Base-by-base conservation (phyloP, 2,888 invertebrate species). In the Dermolepida albohirtum region DNA sequence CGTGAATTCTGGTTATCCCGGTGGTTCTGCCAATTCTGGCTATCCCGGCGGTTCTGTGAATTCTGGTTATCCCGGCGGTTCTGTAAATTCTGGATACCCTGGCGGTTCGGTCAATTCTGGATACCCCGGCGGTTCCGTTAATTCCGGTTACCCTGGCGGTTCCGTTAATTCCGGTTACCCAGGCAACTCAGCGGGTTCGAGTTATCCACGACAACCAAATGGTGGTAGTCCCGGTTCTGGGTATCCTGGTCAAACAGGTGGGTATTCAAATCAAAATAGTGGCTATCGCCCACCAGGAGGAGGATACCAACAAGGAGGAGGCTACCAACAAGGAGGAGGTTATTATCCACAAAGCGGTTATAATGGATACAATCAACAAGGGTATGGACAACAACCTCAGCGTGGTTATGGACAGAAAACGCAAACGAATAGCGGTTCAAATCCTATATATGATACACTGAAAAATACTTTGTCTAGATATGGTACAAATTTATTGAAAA, bases 401-500 rank as follows among this genome's bases (percentile, higher is more conserved):
- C 43, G 52, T 44, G 64, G 68, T 39, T 70, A 72, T 52, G 70
- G 70, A 8, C 57, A 64, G 10, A 63, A 47, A 71, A 40, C 63
- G 66, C 62, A 69, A 71, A 16, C 72, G 73, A 68, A 27, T 29
- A 44, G 68, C 74, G 77, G 76, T 41, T 75, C 77, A 7, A 79
- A 78, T 47, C 76, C 78, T 8, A 64, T 79, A 11, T 75, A 79
- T 5, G 82, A 82, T 67, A 78, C 77, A 68, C 71, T 83, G n/a
- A 78, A 77, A n/a, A 76, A 77, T 47, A 77, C 79, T 4, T 72
- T 83, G 27, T 82, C 83, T 73, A 78, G 74, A 47, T 77, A 81
- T 76, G 83, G 83, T 83, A 82, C 80, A 76, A 78, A 80, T 72
- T 70, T 82, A 66, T 74, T 83, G 50, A 81, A 80, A 75, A 79